Evolutionary conservation across 2,888 invertebrate genomes (phyloP).

Genomic region (Antitype chi): DNA sequence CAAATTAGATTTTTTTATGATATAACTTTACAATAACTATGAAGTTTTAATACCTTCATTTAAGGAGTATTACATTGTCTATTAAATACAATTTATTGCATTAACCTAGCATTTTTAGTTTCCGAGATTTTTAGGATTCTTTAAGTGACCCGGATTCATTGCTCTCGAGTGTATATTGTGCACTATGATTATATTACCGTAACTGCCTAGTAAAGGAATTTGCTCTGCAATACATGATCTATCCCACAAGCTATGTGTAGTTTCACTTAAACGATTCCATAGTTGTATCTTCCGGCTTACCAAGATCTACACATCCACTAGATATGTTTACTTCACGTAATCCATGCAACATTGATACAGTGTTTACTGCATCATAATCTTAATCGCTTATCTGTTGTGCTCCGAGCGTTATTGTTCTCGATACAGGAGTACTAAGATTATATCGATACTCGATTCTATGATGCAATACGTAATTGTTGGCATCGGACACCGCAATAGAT

Average conservation of each 20-base stretch:
- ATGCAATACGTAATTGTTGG: slow-evolving; percentile 59
- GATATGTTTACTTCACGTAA: slow-evolving; percentile 52
- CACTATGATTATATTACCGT: background rate
- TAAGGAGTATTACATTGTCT: too few relatives aligned
- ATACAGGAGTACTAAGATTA: slow-evolving; percentile 53
- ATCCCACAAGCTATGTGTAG: slow-evolving; percentile 4
- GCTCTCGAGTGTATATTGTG: too few relatives aligned
- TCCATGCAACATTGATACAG: slow-evolving; percentile 54
- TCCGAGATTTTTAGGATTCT: too few relatives aligned
- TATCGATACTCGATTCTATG: slow-evolving; percentile 51
- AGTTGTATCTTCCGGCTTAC: slow-evolving; percentile 44
- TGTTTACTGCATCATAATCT: slow-evolving; percentile 64
- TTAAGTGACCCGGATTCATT: too few relatives aligned
- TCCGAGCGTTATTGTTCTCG: slow-evolving; percentile 61
- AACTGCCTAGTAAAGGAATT: background rate
- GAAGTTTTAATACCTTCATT: too few relatives aligned
- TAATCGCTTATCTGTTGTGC: slow-evolving; percentile 64
- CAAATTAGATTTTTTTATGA: too few relatives aligned
- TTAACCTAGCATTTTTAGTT: too few relatives aligned
- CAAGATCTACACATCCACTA: slow-evolving; percentile 32
- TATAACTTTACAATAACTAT: too few relatives aligned
- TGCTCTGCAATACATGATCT: slow-evolving; percentile 11
- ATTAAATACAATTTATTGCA: too few relatives aligned
- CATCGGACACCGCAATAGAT: slow-evolving; percentile 25
- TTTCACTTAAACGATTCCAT: slow-evolving; percentile 34